Base-by-base conservation (phyloP, 1,140 invertebrate genomes). In the Drosophila sucinea region DNA sequence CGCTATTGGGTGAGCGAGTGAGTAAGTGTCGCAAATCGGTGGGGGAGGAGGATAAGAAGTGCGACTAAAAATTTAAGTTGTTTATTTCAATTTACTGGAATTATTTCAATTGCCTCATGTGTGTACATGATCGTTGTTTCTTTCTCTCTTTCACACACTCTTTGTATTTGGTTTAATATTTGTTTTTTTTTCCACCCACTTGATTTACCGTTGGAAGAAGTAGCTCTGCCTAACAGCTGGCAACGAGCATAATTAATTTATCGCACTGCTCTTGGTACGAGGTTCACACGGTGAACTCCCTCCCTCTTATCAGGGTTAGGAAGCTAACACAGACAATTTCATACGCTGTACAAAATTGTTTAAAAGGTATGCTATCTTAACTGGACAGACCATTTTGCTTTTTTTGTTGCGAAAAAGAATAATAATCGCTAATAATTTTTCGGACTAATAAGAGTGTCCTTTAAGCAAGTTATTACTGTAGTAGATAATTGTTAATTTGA, bases 71-170 rank as follows among this genome's bases (percentile, higher is more conserved):
- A 27, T 63, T 67, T 23, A 76, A 70, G 66, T 77, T 77, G 61
- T 73, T 73, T 73, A 70, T 77, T 77, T 68, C 66, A 67, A 72
- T 66, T 71, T 71, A 62, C 58, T 60, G 23, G 40, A 51, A 66
- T 66, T 60, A 66, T 35, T 64, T 56, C 61, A 58, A 70, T 70
- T 10, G 32, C 17, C 33, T 2, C 56, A 58, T 35, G 8, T 11
- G 8, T 38, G 35, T 38, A 10, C 35, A 38, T 38, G 35, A 38
- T 38, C 35, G 10, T 10, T 10, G 4, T 11, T 38, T 38, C 10
- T 1, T 10, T 3, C 35, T 38, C 35, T 38, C 3, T 11, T 10
- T 3, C 35, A 11, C 35, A 4, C 35, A 11, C 10, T 38, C 35
- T 54, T 5, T 23, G 41, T 44, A 4, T 44, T 5, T 51, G 23